A percentile compares a stretch with the other conserved stretches of the same genome.
phyloP scores from a whole-genome alignment of 2,113 vertebrate species.

The Saccopteryx leptura region DNA sequence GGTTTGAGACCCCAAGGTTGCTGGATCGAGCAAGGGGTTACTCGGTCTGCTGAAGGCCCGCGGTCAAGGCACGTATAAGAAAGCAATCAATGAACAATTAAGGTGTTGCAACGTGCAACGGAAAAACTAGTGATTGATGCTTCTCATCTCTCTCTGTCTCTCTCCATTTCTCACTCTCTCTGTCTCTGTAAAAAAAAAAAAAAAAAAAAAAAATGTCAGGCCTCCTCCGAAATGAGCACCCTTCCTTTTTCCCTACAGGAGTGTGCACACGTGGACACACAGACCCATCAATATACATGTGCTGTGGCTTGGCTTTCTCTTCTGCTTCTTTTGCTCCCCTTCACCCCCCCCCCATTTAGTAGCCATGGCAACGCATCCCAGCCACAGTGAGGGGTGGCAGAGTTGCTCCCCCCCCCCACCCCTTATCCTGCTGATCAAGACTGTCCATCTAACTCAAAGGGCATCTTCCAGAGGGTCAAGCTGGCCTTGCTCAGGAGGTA shows the following conservation, averaged over 20 bases:
- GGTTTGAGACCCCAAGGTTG: too few species aligned
- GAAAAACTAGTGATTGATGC: too few species aligned
- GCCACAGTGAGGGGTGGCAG: neutral
- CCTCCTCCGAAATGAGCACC: neutral
- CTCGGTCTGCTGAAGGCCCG: too few species aligned
- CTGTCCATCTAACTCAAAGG: slow-evolving; percentile 10
- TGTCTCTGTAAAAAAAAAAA: too few species aligned
- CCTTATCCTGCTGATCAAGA: neutral
- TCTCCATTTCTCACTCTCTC: too few species aligned
- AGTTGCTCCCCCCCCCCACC: neutral
- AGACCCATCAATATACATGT: neutral
- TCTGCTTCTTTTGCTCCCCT: slow-evolving; percentile 25
- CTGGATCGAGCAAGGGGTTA: too few species aligned
- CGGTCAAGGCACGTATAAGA: too few species aligned
- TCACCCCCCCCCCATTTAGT: neutral
- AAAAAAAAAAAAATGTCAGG: neutral
- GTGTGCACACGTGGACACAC: neutral
- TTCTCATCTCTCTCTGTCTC: too few species aligned
- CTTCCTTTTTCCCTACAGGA: neutral
- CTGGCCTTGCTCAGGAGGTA: neutral
- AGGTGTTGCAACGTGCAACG: too few species aligned
- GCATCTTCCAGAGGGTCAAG: neutral
- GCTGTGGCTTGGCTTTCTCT: neutral
- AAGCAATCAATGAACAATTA: too few species aligned
- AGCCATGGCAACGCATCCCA: slow-evolving; percentile 35